Percentiles rank a stretch among this genome's conserved stretches.
phyloP scores from a whole-genome alignment of 2,888 invertebrate species.

The Oligia fasciuncula region DNA sequence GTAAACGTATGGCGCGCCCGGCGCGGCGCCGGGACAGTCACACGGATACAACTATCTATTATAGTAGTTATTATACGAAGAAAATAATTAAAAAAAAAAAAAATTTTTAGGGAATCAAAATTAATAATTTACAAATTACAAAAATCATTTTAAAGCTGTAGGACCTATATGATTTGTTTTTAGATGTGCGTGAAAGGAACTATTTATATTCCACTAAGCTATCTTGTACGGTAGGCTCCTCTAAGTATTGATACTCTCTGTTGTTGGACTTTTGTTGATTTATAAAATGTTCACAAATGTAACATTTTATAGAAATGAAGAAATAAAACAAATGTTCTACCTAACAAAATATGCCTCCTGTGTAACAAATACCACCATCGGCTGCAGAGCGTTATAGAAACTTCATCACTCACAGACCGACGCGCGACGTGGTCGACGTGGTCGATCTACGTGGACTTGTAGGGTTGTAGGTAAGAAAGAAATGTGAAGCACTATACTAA shows the following conservation, averaged over 20 bases:
- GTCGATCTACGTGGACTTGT: not conserved
- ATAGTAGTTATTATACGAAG: not conserved
- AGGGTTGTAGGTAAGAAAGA: not conserved
- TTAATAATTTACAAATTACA: not conserved
- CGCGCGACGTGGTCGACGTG: too few species aligned
- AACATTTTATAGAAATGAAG: not conserved
- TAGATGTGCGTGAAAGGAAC: not conserved
- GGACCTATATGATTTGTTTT: not conserved
- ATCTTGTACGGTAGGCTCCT: not conserved
- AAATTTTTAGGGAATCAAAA: not conserved
- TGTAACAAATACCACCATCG: not conserved
- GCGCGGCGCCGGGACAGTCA: too few species aligned
- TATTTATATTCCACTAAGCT: not conserved
- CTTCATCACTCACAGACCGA: not conserved
- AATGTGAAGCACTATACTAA: not conserved
- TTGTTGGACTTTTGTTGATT: not conserved
- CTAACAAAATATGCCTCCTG: too few species aligned
- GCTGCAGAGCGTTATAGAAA: not conserved
- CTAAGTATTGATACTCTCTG: not conserved
- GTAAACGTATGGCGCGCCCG: not conserved
- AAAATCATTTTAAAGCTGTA: not conserved
- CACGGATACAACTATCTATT: not conserved
- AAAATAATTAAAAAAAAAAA: not conserved
- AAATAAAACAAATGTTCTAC: not conserved
- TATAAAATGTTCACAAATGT: too few species aligned